Evolutionary conservation across 2,888 invertebrate genomes (phyloP), one percentile per base, ranked within the genome.

Genomic region (Dolichomitus sp.): DNA sequence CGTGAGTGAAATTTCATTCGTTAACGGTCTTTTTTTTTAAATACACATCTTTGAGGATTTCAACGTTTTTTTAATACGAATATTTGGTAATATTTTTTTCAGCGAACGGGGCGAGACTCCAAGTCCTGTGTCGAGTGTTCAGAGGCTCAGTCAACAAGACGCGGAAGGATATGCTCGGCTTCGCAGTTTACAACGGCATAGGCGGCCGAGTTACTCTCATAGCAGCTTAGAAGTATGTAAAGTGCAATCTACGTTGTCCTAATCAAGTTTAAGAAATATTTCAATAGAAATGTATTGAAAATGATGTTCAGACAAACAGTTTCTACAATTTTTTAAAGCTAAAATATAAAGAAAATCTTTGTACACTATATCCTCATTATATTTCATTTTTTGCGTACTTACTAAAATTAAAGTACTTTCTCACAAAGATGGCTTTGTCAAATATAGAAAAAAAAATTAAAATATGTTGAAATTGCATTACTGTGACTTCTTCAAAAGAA

Each of bases 111-210:
- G 96, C 86, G 96, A 96, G 89, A 97, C 97, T 65, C 95, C 98
- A 33, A 98, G 98, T 94, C 98, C 98, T 1, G 98, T 98, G 91
- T 97, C 98, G 23, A 98, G 98, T 93, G 96, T 97, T 85, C 97
- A 97, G 80, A 97, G 97, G 84, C 95, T 97, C 17, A 97, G 97
- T 88, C 96, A 97, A 87, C 95, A 96, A 93, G 97, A 97, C 91
- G 95, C 97, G 90, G 95, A 96, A 69, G 97, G 97, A 66, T 97
- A 97, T 90, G 96, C 96, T 2, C 97, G 96, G 23, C 92, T 97
- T 69, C 95, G 97, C 88, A 96, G 95, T 33, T 92, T 97, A 45
- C 95, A 97, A 81, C 95, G 95, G 42, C 95, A 95, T 92, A 95
- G 96, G 89, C 95, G 96, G 83, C 96, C 96, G 4, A 95, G 96